These are phyloP conservation scores for Lepeophtheirus salmonis DNA, from an alignment of 1,140 invertebrate species.

Conservation along the genomic window DNA sequence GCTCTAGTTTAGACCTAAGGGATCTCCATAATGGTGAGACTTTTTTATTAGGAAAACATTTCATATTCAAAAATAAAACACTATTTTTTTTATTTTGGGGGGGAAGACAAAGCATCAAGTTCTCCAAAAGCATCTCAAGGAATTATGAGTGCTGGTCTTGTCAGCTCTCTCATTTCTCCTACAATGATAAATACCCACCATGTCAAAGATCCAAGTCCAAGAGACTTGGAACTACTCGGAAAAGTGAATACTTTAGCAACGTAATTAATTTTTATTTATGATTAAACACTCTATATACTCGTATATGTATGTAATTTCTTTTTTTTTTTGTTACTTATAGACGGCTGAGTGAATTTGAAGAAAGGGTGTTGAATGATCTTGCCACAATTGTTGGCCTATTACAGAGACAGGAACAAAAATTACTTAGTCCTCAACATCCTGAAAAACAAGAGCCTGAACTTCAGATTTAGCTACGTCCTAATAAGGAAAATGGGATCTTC, in stretches of 20 bases:
- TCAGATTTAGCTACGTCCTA: neutral
- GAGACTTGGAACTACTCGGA: neutral
- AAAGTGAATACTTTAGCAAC: neutral
- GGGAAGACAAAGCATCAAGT: no score
- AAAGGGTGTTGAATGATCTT: neutral
- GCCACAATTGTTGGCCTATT: neutral
- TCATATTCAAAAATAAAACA: no score
- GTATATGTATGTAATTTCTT: no score
- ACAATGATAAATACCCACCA: neutral
- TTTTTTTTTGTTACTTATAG: neutral
- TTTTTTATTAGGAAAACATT: no score
- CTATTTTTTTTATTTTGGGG: no score
- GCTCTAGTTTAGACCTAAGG: neutral
- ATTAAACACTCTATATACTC: no score
- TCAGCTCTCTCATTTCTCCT: neutral
- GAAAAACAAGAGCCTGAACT: neutral
- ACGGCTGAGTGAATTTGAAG: neutral
- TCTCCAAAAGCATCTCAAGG: neutral
- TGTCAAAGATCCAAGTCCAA: neutral
- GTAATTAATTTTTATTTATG: no score
- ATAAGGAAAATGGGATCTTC: neutral
- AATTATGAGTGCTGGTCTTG: neutral
- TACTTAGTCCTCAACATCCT: neutral
- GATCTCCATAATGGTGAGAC: neutral
- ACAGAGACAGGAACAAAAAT: neutral